Conservation (phyloP, 2,888 invertebrate genomes). For the Synanthedon formicaeformis region DNA sequence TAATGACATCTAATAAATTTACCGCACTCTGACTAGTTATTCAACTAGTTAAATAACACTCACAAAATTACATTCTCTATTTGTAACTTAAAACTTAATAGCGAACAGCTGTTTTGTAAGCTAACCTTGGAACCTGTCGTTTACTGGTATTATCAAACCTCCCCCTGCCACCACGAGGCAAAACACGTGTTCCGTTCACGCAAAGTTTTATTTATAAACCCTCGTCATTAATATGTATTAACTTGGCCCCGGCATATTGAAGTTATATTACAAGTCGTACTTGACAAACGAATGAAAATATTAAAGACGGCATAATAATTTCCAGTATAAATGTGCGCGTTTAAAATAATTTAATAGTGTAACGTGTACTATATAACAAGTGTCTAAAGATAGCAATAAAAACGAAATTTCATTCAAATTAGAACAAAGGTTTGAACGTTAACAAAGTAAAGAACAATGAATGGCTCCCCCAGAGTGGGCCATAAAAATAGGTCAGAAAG, state of each 20-base stretch:
- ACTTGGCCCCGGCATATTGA: not conserved
- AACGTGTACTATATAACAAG: too few relatives aligned
- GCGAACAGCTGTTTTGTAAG: constrained; percentile 28
- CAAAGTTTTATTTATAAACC: constrained; percentile 39
- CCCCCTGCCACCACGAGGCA: constrained; percentile 23
- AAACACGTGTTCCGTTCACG: constrained; percentile 52
- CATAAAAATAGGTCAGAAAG: constrained; percentile 45
- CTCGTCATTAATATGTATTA: not conserved
- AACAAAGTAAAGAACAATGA: constrained; percentile 1
- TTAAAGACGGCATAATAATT: too few relatives aligned
- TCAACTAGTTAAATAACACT: too few relatives aligned
- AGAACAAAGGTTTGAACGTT: not conserved
- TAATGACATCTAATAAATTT: too few relatives aligned
- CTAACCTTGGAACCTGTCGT: constrained; percentile 44
- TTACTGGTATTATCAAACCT: constrained; percentile 32
- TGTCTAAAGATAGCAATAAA: too few relatives aligned
- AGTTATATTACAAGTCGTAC: constrained; percentile 1
- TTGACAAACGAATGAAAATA: too few relatives aligned
- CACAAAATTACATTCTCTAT: not conserved
- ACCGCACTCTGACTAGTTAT: too few relatives aligned
- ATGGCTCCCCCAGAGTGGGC: constrained; percentile 2
- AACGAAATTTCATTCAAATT: too few relatives aligned
- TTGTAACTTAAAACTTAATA: not conserved
- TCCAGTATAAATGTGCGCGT: too few relatives aligned
- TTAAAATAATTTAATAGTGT: too few relatives aligned